Percentiles rank a stretch among this genome's conserved stretches.
Evolutionary conservation across 2,888 invertebrate species (phyloP).

Genomic region (Epirrhoe tristata): DNA sequence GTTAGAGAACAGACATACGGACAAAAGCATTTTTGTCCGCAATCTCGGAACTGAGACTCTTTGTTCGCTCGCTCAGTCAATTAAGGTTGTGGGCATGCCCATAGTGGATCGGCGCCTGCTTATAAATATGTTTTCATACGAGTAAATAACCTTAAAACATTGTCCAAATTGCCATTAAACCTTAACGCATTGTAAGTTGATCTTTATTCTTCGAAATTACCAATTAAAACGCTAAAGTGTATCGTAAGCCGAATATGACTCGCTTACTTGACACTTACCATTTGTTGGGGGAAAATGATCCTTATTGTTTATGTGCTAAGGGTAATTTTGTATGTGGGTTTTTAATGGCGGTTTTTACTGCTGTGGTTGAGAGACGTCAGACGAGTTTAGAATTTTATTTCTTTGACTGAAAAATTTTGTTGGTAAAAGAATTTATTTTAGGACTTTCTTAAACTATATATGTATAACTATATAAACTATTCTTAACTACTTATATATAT

Average conservation of each 20-base stretch:
- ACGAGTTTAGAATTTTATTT: background rate
- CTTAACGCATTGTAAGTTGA: conserved; percentile 52
- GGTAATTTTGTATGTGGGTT: background rate
- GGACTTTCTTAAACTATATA: too few species aligned
- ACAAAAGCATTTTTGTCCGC: too few species aligned
- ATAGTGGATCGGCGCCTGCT: too few species aligned
- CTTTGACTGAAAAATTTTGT: too few species aligned
- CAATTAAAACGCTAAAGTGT: conserved; percentile 55
- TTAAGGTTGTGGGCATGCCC: too few species aligned
- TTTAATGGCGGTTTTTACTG: conserved; percentile 2
- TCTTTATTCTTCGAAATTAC: conserved; percentile 50
- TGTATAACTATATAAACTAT: too few species aligned
- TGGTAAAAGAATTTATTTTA: too few species aligned
- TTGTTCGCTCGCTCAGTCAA: too few species aligned
- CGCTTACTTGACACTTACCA: conserved; percentile 14
- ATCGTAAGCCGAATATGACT: conserved; percentile 37
- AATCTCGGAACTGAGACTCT: too few species aligned
- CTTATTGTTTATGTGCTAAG: conserved; percentile 5
- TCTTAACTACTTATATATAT: too few species aligned
- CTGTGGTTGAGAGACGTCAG: background rate
- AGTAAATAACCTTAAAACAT: conserved; percentile 4
- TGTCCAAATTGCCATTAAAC: conserved; percentile 23
- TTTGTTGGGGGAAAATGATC: conserved; percentile 18
- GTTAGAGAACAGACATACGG: too few species aligned
- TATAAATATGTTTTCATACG: background rate